Percentiles rank a stretch among this genome's conserved stretches.
Evolutionary conservation across 2,797 vertebrate species (phyloP).

Genomic region (Alca torda): DNA sequence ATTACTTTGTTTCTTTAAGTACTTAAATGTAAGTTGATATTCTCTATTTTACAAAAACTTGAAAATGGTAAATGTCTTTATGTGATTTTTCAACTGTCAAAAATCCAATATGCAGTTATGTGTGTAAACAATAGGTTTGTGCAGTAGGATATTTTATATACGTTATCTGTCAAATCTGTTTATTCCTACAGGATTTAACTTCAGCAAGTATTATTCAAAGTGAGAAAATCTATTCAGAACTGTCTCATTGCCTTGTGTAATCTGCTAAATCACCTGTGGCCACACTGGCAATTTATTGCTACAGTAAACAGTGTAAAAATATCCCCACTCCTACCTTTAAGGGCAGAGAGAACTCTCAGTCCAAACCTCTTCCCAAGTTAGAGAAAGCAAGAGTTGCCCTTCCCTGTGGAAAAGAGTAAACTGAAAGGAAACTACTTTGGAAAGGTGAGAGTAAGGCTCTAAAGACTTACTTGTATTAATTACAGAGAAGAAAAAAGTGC

Average conservation of each 20-base stretch:
- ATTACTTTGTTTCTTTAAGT: not conserved
- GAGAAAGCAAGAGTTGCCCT: not conserved
- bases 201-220: conserved; percentile 28
- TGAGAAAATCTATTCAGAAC: conserved; percentile 42
- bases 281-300: not conserved
- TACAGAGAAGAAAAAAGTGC: not conserved
- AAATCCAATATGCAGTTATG: not conserved
- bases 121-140: not conserved
- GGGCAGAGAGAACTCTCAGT: not conserved
- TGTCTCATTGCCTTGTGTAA: conserved; percentile 22
- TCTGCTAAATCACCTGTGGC: not conserved
- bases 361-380: not conserved
- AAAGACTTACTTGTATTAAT: conserved; percentile 1
- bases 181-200: conserved; percentile 32
- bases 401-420: not conserved
- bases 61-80: not conserved
- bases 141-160: not conserved
- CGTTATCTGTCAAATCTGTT: conserved; percentile 31
- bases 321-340: not conserved
- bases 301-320: not conserved
- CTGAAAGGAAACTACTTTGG: not conserved
- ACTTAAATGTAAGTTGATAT: not conserved
- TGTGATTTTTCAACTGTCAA: not conserved
- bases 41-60: not conserved
- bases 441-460: not conserved